Conservation (phyloP, 2,888 invertebrate genomes). For the Dichetophora obliterata region DNA sequence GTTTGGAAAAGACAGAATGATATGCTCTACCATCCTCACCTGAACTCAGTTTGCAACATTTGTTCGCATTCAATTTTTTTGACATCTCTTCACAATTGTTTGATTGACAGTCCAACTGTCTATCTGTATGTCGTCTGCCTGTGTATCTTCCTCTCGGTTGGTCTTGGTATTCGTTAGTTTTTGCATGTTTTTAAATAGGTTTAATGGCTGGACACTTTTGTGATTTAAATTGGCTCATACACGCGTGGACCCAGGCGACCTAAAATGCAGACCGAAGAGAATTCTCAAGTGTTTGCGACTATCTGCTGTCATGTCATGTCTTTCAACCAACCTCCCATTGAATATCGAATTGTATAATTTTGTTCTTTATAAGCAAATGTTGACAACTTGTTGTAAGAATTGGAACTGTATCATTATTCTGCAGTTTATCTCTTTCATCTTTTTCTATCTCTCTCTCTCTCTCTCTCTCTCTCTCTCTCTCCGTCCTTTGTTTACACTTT, state of each 20-base stretch:
- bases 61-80: not conserved
- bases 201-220: constrained; percentile 58
- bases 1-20: not conserved
- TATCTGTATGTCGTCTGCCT: not conserved
- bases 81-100: constrained; percentile 29
- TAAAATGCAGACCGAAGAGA: constrained; percentile 10
- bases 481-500: not conserved
- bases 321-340: not conserved
- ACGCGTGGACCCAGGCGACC: not conserved
- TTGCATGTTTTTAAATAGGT: constrained; percentile 4
- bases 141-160: not conserved
- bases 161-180: not conserved
- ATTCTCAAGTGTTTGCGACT: constrained; percentile 11
- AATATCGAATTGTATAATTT: not conserved
- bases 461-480: not conserved
- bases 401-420: not conserved
- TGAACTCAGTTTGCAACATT: constrained; percentile 8
- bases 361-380: constrained; percentile 1
- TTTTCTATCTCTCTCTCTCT: too few relatives aligned
- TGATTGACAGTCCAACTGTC: constrained; percentile 26
- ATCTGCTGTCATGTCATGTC: not conserved
- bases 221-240: constrained; percentile 56
- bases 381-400: constrained; percentile 13
- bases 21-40: not conserved
- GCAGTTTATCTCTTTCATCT: not conserved